Evolutionary conservation across 2,888 invertebrate genomes (phyloP), one percentile per base, ranked within the genome.

Genomic region (Macrosiphum euphorbiae): DNA sequence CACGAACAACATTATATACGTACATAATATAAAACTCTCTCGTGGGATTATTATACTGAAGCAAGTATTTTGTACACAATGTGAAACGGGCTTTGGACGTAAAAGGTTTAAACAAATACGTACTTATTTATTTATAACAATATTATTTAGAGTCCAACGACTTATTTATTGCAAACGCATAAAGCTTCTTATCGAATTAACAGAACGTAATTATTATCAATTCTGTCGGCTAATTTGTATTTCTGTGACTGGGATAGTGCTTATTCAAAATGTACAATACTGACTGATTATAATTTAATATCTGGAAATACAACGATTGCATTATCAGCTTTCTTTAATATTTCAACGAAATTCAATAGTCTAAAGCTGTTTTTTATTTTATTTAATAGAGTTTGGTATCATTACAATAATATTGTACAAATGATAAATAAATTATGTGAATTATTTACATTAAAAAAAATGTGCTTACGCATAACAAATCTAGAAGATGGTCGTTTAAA

Each of bases 21-120:
- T 41, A 44, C 10, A 85, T 20, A 44, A 41, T 24, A n/a, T n/a
- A 67, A 11, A n/a, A 67, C 16, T 67, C 67, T 67, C 67, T 67
- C 67, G n/a, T 67, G n/a, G 67, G 67, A 67, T 67, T 67, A 67
- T 67, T 67, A 44, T 44, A 67, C n/a, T n/a, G n/a, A 67, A 35
- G 67, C 67, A n/a, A 67, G 16, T 67, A 67, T 67, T 67, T 35
- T 5, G n/a, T 67, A 67, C 67, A 67, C 67, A 67, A 67, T n/a
- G n/a, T 35, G 67, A 67, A 67, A 67, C n/a, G 67, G 28, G 67
- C 67, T n/a, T 67, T 67, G 16, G n/a, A 67, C 61, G 67, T 67
- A 67, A 67, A 67, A 67, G 67, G 67, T 67, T 67, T 67, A 67
- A n/a, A 67, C 67, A 67, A 67, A 67, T 67, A 67, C 67, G 67